Evolutionary conservation across 2,888 invertebrate species (phyloP).

Genomic region (Acleris emargana): DNA sequence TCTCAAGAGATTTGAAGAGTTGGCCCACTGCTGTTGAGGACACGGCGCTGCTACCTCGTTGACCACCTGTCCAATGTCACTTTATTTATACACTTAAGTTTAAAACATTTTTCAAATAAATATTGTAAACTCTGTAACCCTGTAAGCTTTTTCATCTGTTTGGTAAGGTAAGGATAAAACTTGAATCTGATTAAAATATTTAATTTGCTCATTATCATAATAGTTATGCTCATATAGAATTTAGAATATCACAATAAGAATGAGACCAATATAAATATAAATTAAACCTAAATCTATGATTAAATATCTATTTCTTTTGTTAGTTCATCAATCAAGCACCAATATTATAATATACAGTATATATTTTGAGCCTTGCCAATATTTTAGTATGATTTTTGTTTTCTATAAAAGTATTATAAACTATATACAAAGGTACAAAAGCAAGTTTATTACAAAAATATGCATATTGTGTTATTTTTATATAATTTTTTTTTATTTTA

Average conservation of each 20-base stretch:
- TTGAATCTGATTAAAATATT: constrained; percentile 25
- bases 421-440: constrained; percentile 5
- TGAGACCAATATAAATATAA: constrained; percentile 67
- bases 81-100: constrained; percentile 37
- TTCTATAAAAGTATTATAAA: not conserved
- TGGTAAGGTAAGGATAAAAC: constrained; percentile 3
- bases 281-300: constrained; percentile 23
- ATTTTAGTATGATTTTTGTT: constrained; percentile 1
- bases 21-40: constrained; percentile 70
- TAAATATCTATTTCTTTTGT: constrained; percentile 32
- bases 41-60: constrained; percentile 66
- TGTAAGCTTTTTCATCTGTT: constrained; percentile 2
- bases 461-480: not conserved
- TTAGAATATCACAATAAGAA: constrained; percentile 63
- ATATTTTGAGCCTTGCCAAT: constrained; percentile 32
- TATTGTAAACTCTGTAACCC: constrained; percentile 20
- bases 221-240: constrained; percentile 31
- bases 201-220: constrained; percentile 30
- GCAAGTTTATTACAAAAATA: constrained; percentile 5
- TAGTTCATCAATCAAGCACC: constrained; percentile 36
- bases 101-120: constrained; percentile 30
- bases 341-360: constrained; percentile 11
- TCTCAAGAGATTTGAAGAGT: constrained; percentile 74
- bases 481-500: too few species aligned
- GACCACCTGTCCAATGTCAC: constrained; percentile 68